Conservation (phyloP, 2,888 invertebrate species). For the Pegoplata infirma region DNA sequence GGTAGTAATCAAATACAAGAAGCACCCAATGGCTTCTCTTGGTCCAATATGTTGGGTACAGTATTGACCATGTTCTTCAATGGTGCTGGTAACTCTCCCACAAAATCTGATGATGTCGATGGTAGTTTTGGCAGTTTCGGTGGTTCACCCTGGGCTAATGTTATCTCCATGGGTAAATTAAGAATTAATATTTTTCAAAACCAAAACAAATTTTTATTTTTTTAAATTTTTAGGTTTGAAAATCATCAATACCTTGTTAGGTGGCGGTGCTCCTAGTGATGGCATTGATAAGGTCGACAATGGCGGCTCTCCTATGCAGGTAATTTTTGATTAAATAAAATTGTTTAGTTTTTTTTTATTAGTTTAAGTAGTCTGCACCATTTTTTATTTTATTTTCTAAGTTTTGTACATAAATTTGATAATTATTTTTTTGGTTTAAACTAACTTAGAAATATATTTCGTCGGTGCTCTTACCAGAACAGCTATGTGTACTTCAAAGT, state of each 20-base stretch:
- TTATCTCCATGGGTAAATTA: slow-evolving; percentile 85
- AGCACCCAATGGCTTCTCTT: slow-evolving; percentile 86
- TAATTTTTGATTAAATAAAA: slow-evolving; percentile 78
- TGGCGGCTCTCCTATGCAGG: slow-evolving; percentile 93
- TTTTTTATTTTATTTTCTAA: slow-evolving; percentile 30
- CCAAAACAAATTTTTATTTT: background rate
- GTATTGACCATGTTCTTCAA: slow-evolving; percentile 93
- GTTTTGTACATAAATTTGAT: slow-evolving; percentile 31
- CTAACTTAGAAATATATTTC: slow-evolving; percentile 38
- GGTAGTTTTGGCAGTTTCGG: slow-evolving; percentile 82
- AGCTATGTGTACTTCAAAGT: too few relatives aligned
- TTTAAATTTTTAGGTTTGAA: slow-evolving; percentile 84
- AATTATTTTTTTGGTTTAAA: slow-evolving; percentile 32
- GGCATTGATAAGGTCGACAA: slow-evolving; percentile 95
- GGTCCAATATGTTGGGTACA: slow-evolving; percentile 92
- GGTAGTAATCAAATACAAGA: slow-evolving; percentile 90
- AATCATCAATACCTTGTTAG: slow-evolving; percentile 90
- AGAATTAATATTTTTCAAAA: background rate
- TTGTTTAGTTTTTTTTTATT: too few relatives aligned
- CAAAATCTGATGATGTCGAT: slow-evolving; percentile 89
- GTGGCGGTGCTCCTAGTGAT: slow-evolving; percentile 86
- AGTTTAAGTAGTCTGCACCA: slow-evolving; percentile 55
- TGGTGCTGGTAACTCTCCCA: slow-evolving; percentile 81
- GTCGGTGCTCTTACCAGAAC: too few relatives aligned
- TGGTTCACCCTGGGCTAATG: slow-evolving; percentile 92